Percentiles rank a stretch among this genome's conserved stretches.
These are phyloP conservation scores for Opisthocomus hoazin DNA, from an alignment of 2,113 vertebrate species.

Conservation along the genomic window DNA sequence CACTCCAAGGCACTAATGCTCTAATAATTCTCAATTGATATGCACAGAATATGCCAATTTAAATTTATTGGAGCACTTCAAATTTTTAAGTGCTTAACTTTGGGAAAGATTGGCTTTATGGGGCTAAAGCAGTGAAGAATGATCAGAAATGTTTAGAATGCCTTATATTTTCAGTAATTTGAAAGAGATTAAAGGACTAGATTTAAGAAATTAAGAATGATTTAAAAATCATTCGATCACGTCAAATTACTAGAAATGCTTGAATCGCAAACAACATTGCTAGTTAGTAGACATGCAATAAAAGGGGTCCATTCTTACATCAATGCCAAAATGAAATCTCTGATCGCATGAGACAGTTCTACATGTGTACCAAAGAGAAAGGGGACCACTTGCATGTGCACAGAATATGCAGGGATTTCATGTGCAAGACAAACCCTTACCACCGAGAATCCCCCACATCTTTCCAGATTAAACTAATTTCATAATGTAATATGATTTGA, in stretches of 20 bases:
- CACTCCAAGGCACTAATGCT: constrained; percentile 71
- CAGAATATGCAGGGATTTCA: not conserved
- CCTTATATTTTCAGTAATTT: constrained; percentile 61
- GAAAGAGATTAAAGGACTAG: constrained; percentile 62
- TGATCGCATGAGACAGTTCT: not conserved
- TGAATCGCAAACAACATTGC: not conserved
- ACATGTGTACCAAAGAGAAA: not conserved
- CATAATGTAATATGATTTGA: constrained; percentile 51
- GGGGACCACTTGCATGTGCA: not conserved
- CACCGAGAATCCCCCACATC: constrained; percentile 15
- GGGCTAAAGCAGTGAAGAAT: constrained; percentile 48
- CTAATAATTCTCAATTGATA: constrained; percentile 76
- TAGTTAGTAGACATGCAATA: not conserved
- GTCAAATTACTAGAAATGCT: constrained; percentile 9
- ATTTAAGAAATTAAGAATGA: constrained; percentile 64
- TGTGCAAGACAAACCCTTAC: constrained; percentile 27
- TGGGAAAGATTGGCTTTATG: constrained; percentile 67
- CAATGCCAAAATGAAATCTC: not conserved
- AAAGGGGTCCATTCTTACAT: not conserved
- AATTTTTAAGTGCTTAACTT: constrained; percentile 75
- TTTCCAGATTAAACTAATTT: constrained; percentile 65
- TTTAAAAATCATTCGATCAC: constrained; percentile 50
- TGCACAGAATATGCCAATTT: constrained; percentile 73
- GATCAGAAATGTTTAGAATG: constrained; percentile 64
- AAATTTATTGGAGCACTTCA: constrained; percentile 76